Conservation (phyloP, 2,113 vertebrate genomes). For the Oncorhynchus mykiss region DNA sequence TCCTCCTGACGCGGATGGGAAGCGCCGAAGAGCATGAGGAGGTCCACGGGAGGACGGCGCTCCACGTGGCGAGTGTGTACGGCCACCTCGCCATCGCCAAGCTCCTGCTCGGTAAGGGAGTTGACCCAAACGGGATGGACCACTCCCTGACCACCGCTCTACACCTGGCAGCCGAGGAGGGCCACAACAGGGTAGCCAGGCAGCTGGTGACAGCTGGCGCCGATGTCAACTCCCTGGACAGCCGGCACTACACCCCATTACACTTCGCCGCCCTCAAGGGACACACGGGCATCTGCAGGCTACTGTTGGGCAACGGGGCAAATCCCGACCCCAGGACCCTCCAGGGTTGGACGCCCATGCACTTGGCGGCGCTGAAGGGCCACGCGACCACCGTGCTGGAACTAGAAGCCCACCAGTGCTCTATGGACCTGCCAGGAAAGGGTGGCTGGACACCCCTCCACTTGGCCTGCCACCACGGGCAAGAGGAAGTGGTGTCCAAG, state of each 20-base stretch:
- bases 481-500: slow-evolving; percentile 60
- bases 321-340: slow-evolving; percentile 67
- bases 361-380: slow-evolving; percentile 80
- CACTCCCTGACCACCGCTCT: slow-evolving; percentile 71
- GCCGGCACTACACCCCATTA: slow-evolving; percentile 73
- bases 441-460: slow-evolving; percentile 81
- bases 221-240: slow-evolving; percentile 60
- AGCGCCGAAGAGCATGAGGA: slow-evolving; percentile 62
- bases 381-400: slow-evolving; percentile 73
- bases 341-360: slow-evolving; percentile 82
- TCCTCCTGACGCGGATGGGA: slow-evolving; percentile 76
- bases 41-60: slow-evolving; percentile 69
- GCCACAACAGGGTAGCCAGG: slow-evolving; percentile 81
- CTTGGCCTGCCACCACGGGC: slow-evolving; percentile 74
- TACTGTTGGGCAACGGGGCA: slow-evolving; percentile 73
- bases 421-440: slow-evolving; percentile 64
- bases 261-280: slow-evolving; percentile 77
- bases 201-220: slow-evolving; percentile 72
- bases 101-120: slow-evolving; percentile 77
- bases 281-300: slow-evolving; percentile 81
- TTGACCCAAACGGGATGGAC: slow-evolving; percentile 73
- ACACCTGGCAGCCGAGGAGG: slow-evolving; percentile 77
- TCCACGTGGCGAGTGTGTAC: slow-evolving; percentile 79
- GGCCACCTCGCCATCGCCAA: slow-evolving; percentile 78
- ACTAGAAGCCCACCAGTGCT: slow-evolving; percentile 66